Evolutionary conservation across 2,888 invertebrate species (phyloP).

Genomic region (Nomada flava): DNA sequence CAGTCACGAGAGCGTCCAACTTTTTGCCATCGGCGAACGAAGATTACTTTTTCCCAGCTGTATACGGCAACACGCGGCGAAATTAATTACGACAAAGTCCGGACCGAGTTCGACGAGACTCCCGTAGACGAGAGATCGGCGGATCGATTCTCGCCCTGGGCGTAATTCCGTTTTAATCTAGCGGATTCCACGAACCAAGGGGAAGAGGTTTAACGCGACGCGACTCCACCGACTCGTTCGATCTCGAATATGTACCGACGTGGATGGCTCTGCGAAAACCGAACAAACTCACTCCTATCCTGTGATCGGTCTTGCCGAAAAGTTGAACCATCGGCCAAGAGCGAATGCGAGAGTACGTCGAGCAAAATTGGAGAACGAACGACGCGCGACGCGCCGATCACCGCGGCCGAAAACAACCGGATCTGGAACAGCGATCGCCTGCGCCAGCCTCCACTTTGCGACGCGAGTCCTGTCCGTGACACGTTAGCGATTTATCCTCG

Average conservation of each 20-base stretch:
- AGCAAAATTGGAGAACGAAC: constrained; percentile 56
- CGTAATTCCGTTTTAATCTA: constrained; percentile 62
- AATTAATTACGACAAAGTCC: constrained; percentile 54
- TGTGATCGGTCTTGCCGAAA: constrained; percentile 25
- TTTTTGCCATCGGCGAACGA: constrained; percentile 41
- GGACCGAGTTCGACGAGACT: constrained; percentile 31
- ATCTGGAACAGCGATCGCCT: constrained; percentile 56
- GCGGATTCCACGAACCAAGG: constrained; percentile 49
- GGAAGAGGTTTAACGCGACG: constrained; percentile 51
- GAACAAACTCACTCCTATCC: not conserved
- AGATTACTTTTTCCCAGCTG: constrained; percentile 54
- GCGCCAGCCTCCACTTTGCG: constrained; percentile 43
- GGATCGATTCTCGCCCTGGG: constrained; percentile 47
- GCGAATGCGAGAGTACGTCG: constrained; percentile 3
- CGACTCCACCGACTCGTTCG: not conserved
- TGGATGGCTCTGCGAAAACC: not conserved
- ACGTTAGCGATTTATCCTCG: constrained; percentile 69
- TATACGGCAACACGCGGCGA: constrained; percentile 49
- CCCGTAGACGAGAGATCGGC: constrained; percentile 7
- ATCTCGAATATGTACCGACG: not conserved
- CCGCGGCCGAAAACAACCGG: constrained; percentile 46
- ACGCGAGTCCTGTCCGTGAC: constrained; percentile 58
- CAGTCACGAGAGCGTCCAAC: constrained; percentile 57
- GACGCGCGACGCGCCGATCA: constrained; percentile 28
- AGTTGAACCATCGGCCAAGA: constrained; percentile 37